A percentile compares a stretch with the other conserved stretches of the same genome.
phyloP scores from a whole-genome alignment of 2,888 invertebrate species.

The Melanargia galathea region DNA sequence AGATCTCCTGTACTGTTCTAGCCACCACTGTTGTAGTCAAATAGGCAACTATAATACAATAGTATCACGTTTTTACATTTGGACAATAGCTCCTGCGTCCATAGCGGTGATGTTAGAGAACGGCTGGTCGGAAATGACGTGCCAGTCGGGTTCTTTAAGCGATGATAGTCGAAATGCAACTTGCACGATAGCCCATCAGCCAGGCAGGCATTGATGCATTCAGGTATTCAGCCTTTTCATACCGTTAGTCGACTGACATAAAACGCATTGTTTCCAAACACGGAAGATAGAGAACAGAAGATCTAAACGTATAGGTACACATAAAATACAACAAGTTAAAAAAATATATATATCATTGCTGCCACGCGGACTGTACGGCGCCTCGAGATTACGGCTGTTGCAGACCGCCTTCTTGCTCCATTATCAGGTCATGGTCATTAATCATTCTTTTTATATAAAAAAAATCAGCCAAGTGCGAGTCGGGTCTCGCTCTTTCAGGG shows the following conservation, averaged over 20 bases:
- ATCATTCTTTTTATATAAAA: no score
- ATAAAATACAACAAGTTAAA: no score
- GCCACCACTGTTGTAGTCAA: no score
- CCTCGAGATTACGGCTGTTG: no score
- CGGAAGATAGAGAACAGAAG: background rate
- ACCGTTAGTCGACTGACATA: background rate
- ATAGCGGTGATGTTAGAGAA: slow-evolving; percentile 49
- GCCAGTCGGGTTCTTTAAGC: slow-evolving; percentile 58
- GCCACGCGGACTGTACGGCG: no score
- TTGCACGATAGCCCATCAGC: slow-evolving; percentile 35
- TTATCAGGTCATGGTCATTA: no score
- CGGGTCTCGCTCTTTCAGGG: no score
- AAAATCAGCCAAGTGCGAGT: no score
- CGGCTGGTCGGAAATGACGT: slow-evolving; percentile 61
- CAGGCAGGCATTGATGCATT: slow-evolving; percentile 20
- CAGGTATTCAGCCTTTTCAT: background rate
- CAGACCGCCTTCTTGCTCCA: no score
- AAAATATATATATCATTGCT: no score
- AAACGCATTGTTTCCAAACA: background rate
- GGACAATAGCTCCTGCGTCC: slow-evolving; percentile 53
- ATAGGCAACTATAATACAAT: background rate
- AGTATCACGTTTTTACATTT: slow-evolving; percentile 56
- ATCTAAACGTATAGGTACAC: no score
- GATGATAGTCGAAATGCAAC: slow-evolving; percentile 40
- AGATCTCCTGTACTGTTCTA: no score